These are phyloP conservation scores for Australoheros facetus DNA, from an alignment of 2,797 vertebrate species.

Conservation along the genomic window DNA sequence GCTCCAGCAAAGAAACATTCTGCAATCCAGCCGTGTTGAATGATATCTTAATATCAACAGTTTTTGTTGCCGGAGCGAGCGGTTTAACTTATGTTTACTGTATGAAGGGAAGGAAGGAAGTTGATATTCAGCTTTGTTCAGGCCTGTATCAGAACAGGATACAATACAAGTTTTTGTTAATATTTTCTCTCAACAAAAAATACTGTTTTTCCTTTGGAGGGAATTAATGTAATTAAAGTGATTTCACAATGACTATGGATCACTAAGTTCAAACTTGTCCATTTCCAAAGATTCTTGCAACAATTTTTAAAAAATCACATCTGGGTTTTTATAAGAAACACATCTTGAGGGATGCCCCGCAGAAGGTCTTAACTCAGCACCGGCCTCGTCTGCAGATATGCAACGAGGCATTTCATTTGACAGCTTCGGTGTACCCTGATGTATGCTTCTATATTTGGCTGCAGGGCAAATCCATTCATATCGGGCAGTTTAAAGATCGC, in stretches of 20 bases:
- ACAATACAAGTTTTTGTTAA: background rate
- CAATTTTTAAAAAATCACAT: background rate
- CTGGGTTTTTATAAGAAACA: conserved; percentile 13
- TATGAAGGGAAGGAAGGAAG: conserved; percentile 36
- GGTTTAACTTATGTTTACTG: conserved; percentile 21
- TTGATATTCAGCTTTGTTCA: background rate
- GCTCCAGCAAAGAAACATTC: conserved; percentile 28
- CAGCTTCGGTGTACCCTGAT: conserved; percentile 30
- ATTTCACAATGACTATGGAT: background rate
- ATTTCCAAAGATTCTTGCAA: conserved; percentile 1
- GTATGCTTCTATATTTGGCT: conserved; percentile 36
- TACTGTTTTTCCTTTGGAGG: background rate
- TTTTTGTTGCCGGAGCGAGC: conserved; percentile 22
- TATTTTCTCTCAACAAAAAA: conserved; percentile 4
- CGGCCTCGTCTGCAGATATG: conserved; percentile 43
- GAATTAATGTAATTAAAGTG: conserved; percentile 15
- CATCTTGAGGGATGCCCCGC: background rate
- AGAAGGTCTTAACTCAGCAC: conserved; percentile 16
- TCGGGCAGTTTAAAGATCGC: conserved; percentile 25
- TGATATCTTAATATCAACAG: conserved; percentile 38
- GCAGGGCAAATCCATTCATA: conserved; percentile 33
- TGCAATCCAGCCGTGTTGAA: conserved; percentile 32
- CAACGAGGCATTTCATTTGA: conserved; percentile 32
- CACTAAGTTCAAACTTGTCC: background rate
- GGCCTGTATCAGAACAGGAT: background rate